Base-by-base conservation (phyloP, 1,140 invertebrate genomes). In the Chymomyza costata region DNA sequence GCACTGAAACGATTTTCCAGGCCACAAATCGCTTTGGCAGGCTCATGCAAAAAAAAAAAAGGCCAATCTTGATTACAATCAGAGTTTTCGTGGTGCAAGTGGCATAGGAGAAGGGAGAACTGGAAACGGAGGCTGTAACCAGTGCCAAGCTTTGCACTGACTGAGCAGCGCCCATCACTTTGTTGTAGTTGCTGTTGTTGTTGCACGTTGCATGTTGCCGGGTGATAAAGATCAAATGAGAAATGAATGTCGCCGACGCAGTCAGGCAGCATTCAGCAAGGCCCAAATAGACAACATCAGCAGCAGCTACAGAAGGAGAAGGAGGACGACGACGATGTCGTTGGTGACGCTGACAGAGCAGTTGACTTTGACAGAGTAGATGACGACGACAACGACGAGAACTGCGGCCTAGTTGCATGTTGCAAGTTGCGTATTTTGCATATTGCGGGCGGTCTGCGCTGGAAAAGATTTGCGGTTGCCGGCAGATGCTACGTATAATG, bases 191-290 rank as follows among this genome's bases (percentile, higher is more conserved):
- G n/a, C n/a, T n/a, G n/a, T n/a, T n/a, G n/a, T n/a, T n/a, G 60
- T 40, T 8, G 44, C 54, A 55, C 55, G 61, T 67, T 69, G 70
- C 70, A 74, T 74, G 70, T 76, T 68, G 56, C 62, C 37, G 14
- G 62, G 66, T 62, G 70, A 76, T 76, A 78, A 76, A 78, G 70
- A 76, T 76, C 71, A 76, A 76, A 76, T 76, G 66, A 76, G 70
- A 68, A 76, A 76, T 76, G 70, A 62, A 78, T 63, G 56, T 76
- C 66, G 71, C 70, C 71, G 70, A 69, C 56, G 65, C 71, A 65
- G 70, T 37, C 37, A 46, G n/a, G n/a, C n/a, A n/a, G n/a, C n/a
- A n/a, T n/a, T n/a, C n/a, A n/a, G n/a, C n/a, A n/a, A n/a, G n/a
- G n/a, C n/a, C n/a, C n/a, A n/a, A n/a, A n/a, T n/a, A n/a, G n/a